Conservation (phyloP, 2,888 invertebrate species). For the Lymantria dispar region DNA sequence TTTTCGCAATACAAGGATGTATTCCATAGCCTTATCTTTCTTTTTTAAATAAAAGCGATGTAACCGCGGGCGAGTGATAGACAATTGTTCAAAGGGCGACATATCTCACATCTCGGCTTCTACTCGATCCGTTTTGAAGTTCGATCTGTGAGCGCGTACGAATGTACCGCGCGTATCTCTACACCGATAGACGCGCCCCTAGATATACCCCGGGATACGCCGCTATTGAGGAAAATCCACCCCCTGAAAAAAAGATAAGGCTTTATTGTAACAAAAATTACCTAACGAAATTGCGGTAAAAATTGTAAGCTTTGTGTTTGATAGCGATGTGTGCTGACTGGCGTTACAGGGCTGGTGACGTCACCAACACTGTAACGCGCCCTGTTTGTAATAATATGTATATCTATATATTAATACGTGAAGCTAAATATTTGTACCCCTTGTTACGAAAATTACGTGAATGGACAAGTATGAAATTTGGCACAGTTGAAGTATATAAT, state of each 20-base stretch:
- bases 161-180: constrained; percentile 1
- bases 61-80: neutral
- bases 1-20: too few relatives aligned
- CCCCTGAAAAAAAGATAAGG: neutral
- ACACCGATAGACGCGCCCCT: constrained; percentile 2
- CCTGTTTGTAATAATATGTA: too few relatives aligned
- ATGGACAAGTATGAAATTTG: too few relatives aligned
- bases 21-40: too few relatives aligned
- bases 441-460: too few relatives aligned
- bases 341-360: neutral
- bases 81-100: neutral
- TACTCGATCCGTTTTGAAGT: constrained; percentile 3
- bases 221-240: constrained; percentile 11
- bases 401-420: too few relatives aligned
- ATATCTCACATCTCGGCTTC: constrained; percentile 3
- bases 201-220: constrained; percentile 5
- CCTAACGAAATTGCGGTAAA: constrained; percentile 1
- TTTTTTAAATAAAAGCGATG: neutral
- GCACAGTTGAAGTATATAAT: too few relatives aligned
- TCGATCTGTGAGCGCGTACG: constrained; percentile 3
- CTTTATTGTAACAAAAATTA: neutral
- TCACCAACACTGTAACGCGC: too few relatives aligned
- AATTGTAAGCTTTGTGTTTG: neutral
- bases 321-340: neutral
- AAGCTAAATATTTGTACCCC: too few relatives aligned